Evolutionary conservation across 2,113 vertebrate species (phyloP).

Genomic region (Pan paniscus): DNA sequence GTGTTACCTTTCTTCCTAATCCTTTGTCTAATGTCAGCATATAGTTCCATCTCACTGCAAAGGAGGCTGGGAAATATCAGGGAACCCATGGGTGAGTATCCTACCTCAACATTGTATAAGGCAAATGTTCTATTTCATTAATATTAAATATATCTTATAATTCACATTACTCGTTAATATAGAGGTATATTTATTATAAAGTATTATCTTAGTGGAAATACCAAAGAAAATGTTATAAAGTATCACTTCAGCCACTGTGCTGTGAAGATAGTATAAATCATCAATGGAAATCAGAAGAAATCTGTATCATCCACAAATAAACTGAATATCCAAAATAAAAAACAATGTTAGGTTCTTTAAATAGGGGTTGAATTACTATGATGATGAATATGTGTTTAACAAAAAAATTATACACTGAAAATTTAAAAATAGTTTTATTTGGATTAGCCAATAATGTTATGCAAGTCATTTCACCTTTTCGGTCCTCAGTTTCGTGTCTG

Average conservation of each 20-base stretch:
- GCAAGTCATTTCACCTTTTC: not conserved
- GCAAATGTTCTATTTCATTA: not conserved
- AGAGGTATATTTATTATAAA: not conserved
- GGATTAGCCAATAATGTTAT: not conserved
- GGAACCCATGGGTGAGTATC: not conserved
- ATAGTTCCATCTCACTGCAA: not conserved
- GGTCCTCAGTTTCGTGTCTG: not conserved
- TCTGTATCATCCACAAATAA: not conserved
- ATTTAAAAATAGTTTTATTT: not conserved
- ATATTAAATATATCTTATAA: not conserved
- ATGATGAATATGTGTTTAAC: not conserved
- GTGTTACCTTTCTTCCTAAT: rapidly evolving
- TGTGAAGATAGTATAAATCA: not conserved
- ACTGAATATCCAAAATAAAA: not conserved
- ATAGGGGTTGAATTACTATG: not conserved
- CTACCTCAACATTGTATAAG: too few relatives aligned
- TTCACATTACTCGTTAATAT: not conserved
- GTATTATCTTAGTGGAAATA: not conserved
- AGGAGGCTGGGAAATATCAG: not conserved
- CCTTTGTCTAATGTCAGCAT: not conserved
- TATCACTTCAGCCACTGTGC: not conserved
- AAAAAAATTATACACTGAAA: not conserved
- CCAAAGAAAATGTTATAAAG: not conserved
- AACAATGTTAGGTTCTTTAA: not conserved
- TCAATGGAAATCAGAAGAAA: not conserved